Conservation (phyloP, 2,113 vertebrate species). For the Dryoscopus gambensis region DNA sequence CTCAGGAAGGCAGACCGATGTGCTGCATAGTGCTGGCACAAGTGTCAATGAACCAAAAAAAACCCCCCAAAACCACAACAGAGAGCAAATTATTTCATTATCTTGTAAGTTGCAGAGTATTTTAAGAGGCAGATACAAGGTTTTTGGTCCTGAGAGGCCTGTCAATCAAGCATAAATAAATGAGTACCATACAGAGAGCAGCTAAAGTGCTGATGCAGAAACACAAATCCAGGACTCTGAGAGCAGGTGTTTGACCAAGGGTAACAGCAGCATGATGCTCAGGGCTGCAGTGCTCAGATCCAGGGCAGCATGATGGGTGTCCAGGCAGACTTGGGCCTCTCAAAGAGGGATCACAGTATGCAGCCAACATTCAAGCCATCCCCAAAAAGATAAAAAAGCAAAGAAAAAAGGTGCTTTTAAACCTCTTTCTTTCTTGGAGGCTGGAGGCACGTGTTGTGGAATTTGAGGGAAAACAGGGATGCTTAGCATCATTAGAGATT, state of each 20-base stretch:
- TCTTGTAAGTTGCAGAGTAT: neutral
- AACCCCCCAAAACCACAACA: neutral
- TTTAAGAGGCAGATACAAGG: neutral
- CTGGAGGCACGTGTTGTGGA: neutral
- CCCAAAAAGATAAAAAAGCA: neutral
- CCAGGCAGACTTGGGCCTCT: neutral
- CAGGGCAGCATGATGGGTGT: neutral
- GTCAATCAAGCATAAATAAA: neutral
- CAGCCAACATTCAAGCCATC: neutral
- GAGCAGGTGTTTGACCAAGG: neutral
- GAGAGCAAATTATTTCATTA: neutral
- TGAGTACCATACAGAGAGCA: neutral
- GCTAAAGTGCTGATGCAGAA: neutral
- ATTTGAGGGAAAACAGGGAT: neutral
- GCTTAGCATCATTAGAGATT: neutral
- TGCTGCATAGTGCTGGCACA: neutral
- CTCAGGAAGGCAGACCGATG: neutral
- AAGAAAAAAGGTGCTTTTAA: neutral
- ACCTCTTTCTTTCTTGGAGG: neutral
- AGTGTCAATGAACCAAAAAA: neutral
- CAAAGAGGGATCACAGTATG: neutral
- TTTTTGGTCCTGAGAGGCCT: neutral
- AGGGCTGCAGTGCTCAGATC: neutral
- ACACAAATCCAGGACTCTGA: fast-evolving
- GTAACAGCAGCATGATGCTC: neutral